phyloP scores from a whole-genome alignment of 1,140 invertebrate species.

The Tetramorium parvispinum region DNA sequence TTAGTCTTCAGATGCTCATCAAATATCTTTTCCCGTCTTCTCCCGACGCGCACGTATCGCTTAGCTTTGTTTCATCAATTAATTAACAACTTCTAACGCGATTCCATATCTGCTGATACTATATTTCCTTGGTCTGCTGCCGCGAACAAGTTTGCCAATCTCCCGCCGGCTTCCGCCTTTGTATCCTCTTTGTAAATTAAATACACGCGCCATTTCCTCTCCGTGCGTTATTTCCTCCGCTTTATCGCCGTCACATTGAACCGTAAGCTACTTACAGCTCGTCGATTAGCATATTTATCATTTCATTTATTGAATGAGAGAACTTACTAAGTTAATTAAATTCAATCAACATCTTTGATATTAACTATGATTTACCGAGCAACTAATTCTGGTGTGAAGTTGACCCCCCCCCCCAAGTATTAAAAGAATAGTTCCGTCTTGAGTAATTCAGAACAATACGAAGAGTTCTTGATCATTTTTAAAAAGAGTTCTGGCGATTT shows the following conservation, averaged over 20 bases:
- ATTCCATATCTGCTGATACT: slow-evolving; percentile 43
- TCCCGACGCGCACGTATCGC: neutral
- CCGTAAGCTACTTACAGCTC: neutral
- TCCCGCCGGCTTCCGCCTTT: slow-evolving; percentile 40
- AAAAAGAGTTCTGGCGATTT: too few species aligned
- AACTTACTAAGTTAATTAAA: neutral
- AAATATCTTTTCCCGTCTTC: slow-evolving; percentile 19
- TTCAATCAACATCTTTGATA: neutral
- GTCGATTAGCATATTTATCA: neutral
- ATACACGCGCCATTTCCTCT: slow-evolving; percentile 14
- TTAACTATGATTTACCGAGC: neutral
- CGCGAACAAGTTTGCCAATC: slow-evolving; percentile 40
- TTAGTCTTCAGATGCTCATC: slow-evolving; percentile 27
- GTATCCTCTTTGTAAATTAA: slow-evolving; percentile 31
- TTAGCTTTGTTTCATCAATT: slow-evolving; percentile 31
- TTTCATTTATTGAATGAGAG: neutral
- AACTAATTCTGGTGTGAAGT: neutral
- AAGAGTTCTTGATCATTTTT: too few species aligned
- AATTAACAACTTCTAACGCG: slow-evolving; percentile 33
- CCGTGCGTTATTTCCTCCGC: neutral
- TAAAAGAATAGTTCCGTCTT: too few species aligned
- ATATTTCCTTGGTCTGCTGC: slow-evolving; percentile 35
- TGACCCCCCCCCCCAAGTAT: too few species aligned
- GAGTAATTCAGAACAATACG: too few species aligned
- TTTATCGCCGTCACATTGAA: slow-evolving; percentile 6